phyloP scores from a whole-genome alignment of 2,113 vertebrate species.

The Podarcis raffonei region DNA sequence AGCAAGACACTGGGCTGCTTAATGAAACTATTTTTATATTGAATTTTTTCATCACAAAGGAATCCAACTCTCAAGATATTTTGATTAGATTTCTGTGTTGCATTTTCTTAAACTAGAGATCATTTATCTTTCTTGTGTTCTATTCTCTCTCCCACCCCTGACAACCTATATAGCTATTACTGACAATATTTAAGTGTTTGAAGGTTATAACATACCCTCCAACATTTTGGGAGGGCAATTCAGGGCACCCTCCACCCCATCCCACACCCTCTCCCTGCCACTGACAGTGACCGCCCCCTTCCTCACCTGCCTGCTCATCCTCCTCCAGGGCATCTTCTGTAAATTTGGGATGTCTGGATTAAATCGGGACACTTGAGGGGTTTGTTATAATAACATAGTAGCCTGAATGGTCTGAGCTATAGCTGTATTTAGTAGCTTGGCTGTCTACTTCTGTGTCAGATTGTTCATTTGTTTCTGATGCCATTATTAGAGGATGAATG shows the following conservation, averaged over 20 bases:
- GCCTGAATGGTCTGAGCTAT: not conserved
- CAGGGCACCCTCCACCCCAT: no score
- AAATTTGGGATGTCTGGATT: no score
- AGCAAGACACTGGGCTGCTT: not conserved
- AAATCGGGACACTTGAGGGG: no score
- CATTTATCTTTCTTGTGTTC: not conserved
- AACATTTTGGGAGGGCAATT: no score
- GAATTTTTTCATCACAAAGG: not conserved
- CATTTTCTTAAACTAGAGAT: not conserved
- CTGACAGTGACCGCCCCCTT: no score
- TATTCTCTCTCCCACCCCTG: not conserved
- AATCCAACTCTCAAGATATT: not conserved
- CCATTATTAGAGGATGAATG: not conserved
- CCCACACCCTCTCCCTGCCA: no score
- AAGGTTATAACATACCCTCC: not conserved
- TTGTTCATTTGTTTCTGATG: no score
- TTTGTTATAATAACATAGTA: no score
- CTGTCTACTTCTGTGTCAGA: not conserved
- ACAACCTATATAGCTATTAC: not conserved
- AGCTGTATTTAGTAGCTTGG: not conserved
- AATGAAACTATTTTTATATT: conserved; percentile 5
- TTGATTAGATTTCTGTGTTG: not conserved
- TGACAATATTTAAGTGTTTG: not conserved
- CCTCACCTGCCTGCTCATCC: no score
- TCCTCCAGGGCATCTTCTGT: no score